Evolutionary conservation across 1,140 invertebrate genomes (phyloP).

Genomic region (Daktulosphaira vitifoliae): DNA sequence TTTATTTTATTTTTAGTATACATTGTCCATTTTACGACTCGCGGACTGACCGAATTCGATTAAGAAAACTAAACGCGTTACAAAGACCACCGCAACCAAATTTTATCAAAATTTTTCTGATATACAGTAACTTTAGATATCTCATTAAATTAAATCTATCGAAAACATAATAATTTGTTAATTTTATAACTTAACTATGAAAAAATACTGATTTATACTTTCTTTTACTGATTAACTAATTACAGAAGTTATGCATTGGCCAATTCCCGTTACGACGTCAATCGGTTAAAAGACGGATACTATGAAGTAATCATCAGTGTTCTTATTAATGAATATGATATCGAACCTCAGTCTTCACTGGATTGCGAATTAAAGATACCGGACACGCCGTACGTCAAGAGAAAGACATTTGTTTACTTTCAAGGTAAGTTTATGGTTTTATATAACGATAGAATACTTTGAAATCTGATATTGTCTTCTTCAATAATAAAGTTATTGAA

Average conservation of each 20-base stretch:
- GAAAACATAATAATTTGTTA: too few relatives aligned
- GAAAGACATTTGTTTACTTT: slow-evolving; percentile 33
- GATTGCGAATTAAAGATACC: slow-evolving; percentile 34
- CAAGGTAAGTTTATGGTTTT: slow-evolving; percentile 31
- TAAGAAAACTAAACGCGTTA: slow-evolving; percentile 26
- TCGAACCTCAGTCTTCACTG: slow-evolving; percentile 28
- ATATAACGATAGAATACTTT: too few relatives aligned
- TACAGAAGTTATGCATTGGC: slow-evolving; percentile 5
- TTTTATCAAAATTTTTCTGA: too few relatives aligned
- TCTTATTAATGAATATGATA: slow-evolving; percentile 12
- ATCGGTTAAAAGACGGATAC: slow-evolving; percentile 11
- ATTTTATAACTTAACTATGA: too few relatives aligned
- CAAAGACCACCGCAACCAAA: too few relatives aligned
- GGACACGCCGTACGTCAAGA: slow-evolving; percentile 18
- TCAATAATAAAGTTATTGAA: too few relatives aligned
- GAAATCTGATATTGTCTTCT: too few relatives aligned
- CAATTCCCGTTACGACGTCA: slow-evolving; percentile 9
- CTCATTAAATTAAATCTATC: too few relatives aligned
- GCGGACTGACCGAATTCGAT: slow-evolving; percentile 18
- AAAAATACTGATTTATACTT: too few relatives aligned
- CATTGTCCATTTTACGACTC: slow-evolving; percentile 27
- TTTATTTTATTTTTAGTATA: too few relatives aligned
- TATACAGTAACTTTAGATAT: too few relatives aligned
- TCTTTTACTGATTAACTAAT: too few relatives aligned
- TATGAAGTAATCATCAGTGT: slow-evolving; percentile 30